These are phyloP conservation scores for Xiphorhynchus erythropygius DNA, from an alignment of 2,797 vertebrate genomes.

Conservation along the genomic window DNA sequence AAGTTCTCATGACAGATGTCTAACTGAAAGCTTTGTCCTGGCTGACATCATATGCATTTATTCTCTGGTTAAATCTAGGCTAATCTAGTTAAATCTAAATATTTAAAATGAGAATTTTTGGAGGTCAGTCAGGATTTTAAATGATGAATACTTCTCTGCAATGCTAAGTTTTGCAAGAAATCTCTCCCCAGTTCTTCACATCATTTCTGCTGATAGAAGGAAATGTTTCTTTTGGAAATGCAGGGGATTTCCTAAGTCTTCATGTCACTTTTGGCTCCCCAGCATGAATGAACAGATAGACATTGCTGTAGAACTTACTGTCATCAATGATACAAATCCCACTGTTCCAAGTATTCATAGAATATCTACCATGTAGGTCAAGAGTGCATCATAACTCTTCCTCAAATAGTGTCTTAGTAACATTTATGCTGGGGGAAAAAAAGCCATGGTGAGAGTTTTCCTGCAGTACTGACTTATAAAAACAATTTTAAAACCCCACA, in stretches of 20 bases:
- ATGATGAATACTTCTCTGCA: background rate
- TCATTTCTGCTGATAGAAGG: background rate
- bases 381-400: background rate
- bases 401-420: background rate
- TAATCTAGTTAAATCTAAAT: conserved; percentile 3
- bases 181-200: background rate
- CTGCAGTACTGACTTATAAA: background rate
- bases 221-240: background rate
- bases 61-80: background rate
- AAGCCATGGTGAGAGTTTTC: background rate
- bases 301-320: background rate
- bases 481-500: accelerated
- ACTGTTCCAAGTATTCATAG: background rate
- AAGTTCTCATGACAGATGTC: background rate
- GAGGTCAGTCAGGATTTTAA: background rate
- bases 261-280: background rate
- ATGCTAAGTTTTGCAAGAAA: background rate
- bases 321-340: background rate
- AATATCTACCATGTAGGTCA: background rate
- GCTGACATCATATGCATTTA: background rate
- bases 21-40: background rate
- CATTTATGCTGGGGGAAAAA: background rate
- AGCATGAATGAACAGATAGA: background rate
- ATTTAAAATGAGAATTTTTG: background rate
- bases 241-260: background rate